Evolutionary conservation across 2,888 invertebrate genomes (phyloP).

Genomic region (Caenorhabditis parvicauda): DNA sequence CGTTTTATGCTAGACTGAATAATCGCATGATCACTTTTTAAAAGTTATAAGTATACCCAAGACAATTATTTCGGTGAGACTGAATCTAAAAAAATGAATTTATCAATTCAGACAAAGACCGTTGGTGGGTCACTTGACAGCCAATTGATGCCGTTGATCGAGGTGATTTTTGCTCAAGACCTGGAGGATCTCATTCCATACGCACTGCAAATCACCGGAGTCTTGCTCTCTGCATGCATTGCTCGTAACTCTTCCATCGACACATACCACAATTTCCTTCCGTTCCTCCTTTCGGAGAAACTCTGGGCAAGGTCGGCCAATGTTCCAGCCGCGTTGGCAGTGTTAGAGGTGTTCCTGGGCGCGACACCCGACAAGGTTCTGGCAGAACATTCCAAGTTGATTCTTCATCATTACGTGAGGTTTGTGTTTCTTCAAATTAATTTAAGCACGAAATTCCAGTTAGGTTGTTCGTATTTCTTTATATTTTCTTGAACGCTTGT

Average conservation of each 20-base stretch:
- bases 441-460: no score
- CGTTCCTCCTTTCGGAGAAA: slow-evolving; percentile 81
- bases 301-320: slow-evolving; percentile 92
- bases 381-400: slow-evolving; percentile 70
- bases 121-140: slow-evolving; percentile 70
- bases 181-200: slow-evolving; percentile 90
- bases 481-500: background rate
- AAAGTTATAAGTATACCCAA: no score
- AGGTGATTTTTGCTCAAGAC: slow-evolving; percentile 88
- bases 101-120: slow-evolving; percentile 42
- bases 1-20: no score
- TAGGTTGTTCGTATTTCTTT: no score
- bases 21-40: background rate
- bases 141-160: slow-evolving; percentile 89
- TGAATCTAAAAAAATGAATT: background rate
- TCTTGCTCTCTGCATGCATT: slow-evolving; percentile 30
- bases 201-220: slow-evolving; percentile 82
- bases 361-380: slow-evolving; percentile 69
- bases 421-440: background rate
- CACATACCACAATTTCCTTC: slow-evolving; percentile 84
- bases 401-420: no score
- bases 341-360: slow-evolving; percentile 75
- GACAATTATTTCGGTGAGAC: background rate
- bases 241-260: slow-evolving; percentile 69
- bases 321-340: slow-evolving; percentile 85